Conservation (phyloP, 2,113 vertebrate genomes). For the Todiramphus saurophagus region DNA sequence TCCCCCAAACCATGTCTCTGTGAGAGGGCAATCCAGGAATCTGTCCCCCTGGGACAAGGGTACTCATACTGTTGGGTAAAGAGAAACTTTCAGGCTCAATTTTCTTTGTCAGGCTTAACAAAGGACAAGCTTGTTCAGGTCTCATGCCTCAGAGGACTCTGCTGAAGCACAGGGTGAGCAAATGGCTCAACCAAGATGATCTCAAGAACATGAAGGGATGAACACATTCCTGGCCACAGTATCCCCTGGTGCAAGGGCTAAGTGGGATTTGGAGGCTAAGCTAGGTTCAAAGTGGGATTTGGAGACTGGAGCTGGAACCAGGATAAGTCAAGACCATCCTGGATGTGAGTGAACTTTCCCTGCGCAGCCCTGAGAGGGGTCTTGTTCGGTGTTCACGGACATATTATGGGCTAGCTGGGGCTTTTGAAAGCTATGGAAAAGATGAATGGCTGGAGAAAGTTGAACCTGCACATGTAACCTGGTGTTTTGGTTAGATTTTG, state of each 20-base stretch:
- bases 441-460: not conserved
- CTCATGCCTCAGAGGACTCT: not conserved
- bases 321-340: not conserved
- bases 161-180: not conserved
- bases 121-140: not conserved
- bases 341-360: not conserved
- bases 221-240: not conserved
- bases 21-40: not conserved
- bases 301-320: not conserved
- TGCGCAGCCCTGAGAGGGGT: not conserved
- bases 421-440: not conserved
- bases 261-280: not conserved
- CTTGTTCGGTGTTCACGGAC: accelerated
- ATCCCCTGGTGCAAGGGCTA: too few relatives aligned
- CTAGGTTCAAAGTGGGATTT: not conserved
- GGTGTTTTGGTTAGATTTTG: not conserved
- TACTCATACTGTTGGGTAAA: not conserved
- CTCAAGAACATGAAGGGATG: not conserved
- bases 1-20: not conserved
- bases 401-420: not conserved
- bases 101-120: not conserved
- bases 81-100: not conserved
- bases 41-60: not conserved
- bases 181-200: not conserved
- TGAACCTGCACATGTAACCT: not conserved